Evolutionary conservation across 2,113 vertebrate species (phyloP).

Genomic region (Hydrolagus affinis): DNA sequence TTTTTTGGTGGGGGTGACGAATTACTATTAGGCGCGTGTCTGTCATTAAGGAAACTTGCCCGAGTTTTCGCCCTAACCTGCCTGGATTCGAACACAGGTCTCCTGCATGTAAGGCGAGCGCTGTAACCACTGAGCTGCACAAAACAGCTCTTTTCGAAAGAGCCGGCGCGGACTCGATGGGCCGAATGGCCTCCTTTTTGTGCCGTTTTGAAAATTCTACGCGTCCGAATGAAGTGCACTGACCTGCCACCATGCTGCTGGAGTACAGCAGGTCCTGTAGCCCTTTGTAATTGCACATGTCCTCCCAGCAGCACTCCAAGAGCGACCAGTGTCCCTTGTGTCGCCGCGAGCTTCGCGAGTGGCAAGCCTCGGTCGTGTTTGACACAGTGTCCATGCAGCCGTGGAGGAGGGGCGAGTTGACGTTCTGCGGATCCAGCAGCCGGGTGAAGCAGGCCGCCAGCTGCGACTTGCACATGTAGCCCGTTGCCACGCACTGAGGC

Average conservation of each 20-base stretch:
- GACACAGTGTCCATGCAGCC: conserved; percentile 32
- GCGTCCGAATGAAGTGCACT: background rate
- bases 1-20: too few species aligned
- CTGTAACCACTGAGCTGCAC: too few species aligned
- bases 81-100: too few species aligned
- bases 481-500: conserved; percentile 31
- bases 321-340: conserved; percentile 31
- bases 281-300: conserved; percentile 34
- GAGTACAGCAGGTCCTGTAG: conserved; percentile 30
- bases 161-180: too few species aligned
- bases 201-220: too few species aligned
- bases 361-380: background rate
- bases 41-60: too few species aligned
- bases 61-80: too few species aligned
- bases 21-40: too few species aligned
- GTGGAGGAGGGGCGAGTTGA: conserved; percentile 23
- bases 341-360: background rate
- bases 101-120: too few species aligned
- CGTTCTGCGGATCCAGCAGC: conserved; percentile 25
- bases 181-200: too few species aligned
- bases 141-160: too few species aligned
- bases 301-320: conserved; percentile 33
- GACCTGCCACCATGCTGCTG: conserved; percentile 4
- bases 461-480: conserved; percentile 34
- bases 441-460: conserved; percentile 29